Base-by-base conservation (phyloP, 2,113 vertebrate species). In the Chaetodon trifascialis region DNA sequence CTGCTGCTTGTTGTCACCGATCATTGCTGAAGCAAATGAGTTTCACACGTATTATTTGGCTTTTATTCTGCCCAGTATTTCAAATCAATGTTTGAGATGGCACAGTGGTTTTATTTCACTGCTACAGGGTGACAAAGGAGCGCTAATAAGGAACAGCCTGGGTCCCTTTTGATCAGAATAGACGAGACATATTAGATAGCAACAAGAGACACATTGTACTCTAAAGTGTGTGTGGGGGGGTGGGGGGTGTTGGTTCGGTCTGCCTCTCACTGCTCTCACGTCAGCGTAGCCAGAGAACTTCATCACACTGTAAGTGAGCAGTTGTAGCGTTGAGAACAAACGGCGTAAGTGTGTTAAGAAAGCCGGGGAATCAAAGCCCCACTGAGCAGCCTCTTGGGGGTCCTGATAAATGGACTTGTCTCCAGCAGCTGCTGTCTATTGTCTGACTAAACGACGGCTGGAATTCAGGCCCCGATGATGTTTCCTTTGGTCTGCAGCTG, bases 371-470 rank as follows among this genome's bases (percentile, higher is more conserved):
- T 74, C 88, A 89, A 84, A 89, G 86, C 25, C 36, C 64, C 44
- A 70, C 84, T 88, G 86, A 92, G 76, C 55, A 60, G 75, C 7
- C 77, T 75, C 64, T 52, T 58, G 38, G 72, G 81, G 66, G 83
- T 80, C 80, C 80, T 86, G 75, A 87, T 88, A 75, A 91, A 92
- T 92, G 87, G 83, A 84, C 92, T 63, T 55, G 84, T 89, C 86
- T 88, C 52, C 62, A 80, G 84, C 78, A 94, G 94, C 92, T 95
- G 94, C 90, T 80, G 81, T 73, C 58, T 59, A 23, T 85, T 85
- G 82, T 88, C 75, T 68, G 80, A 72, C 62, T 49, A 71, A 77
- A 84, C 47, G 49, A 64, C 47, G 34, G 46, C 25, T 82, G 85
- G 79, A 88, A 81, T 80, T 83, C 66, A 79, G 79, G 7, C 64